These are phyloP conservation scores for Drosophila persimilis DNA, from an alignment of 1,140 invertebrate genomes.

Conservation along the genomic window DNA sequence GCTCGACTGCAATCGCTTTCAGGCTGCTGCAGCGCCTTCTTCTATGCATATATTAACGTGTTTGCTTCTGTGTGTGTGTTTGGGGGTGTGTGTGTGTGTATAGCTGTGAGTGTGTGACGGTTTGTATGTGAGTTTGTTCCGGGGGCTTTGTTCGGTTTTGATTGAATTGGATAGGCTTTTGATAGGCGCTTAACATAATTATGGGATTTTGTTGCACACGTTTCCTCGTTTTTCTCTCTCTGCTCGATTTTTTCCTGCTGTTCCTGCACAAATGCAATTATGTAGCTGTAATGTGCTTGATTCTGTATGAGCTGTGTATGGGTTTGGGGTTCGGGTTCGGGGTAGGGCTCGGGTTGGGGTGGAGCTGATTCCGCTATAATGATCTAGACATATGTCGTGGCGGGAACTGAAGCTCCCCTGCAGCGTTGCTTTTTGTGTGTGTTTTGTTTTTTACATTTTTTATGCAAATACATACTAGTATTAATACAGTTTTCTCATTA, in stretches of 20 bases:
- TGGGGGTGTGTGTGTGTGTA: conserved; percentile 21
- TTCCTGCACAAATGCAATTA: conserved; percentile 63
- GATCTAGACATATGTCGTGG: conserved; percentile 48
- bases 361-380: conserved; percentile 42
- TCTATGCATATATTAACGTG: conserved; percentile 77
- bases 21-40: conserved; percentile 44
- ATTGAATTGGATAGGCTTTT: conserved; percentile 76
- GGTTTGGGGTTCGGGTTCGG: conserved; percentile 12
- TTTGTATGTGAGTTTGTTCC: conserved; percentile 26
- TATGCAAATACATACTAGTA: conserved; percentile 28
- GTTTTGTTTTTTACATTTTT: conserved; percentile 41
- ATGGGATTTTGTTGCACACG: conserved; percentile 62
- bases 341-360: conserved; percentile 1
- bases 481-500: conserved; percentile 47
- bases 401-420: conserved; percentile 10
- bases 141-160: conserved; percentile 56
- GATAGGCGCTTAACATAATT: conserved; percentile 77
- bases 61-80: conserved; percentile 30
- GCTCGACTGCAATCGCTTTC: conserved; percentile 49
- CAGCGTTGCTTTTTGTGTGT: conserved; percentile 7
- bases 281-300: conserved; percentile 27
- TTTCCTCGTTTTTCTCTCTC: conserved; percentile 20
- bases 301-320: conserved; percentile 19
- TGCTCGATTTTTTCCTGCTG: conserved; percentile 33
- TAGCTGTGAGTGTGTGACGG: conserved; percentile 11